phyloP scores from a whole-genome alignment of 2,888 invertebrate genomes.

The Zootermopsis nevadensis region DNA sequence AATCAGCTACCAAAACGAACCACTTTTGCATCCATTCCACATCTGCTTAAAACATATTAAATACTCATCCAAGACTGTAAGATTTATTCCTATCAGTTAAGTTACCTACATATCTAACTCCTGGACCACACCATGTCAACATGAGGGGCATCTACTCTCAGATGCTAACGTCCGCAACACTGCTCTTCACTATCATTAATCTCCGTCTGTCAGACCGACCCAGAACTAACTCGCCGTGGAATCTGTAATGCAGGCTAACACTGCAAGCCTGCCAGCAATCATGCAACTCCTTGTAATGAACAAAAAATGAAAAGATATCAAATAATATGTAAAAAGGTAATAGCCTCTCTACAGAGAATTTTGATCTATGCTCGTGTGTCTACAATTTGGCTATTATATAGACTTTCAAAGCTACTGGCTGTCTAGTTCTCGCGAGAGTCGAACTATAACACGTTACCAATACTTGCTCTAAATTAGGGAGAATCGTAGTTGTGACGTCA shows the following conservation, averaged over 20 bases:
- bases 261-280: background rate
- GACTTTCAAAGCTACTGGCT: background rate
- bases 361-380: background rate
- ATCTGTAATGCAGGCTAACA: conserved; percentile 43
- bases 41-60: no score
- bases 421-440: background rate
- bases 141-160: background rate
- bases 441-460: background rate
- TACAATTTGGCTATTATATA: background rate
- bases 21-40: no score
- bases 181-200: conserved; percentile 12
- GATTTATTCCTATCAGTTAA: no score
- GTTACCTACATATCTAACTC: background rate
- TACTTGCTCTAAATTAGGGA: conserved; percentile 8
- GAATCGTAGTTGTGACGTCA: background rate
- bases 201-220: conserved; percentile 24
- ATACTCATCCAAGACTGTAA: no score
- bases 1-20: no score
- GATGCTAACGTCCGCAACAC: conserved; percentile 6
- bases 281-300: conserved; percentile 31
- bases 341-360: background rate
- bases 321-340: conserved; percentile 10
- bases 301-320: background rate
- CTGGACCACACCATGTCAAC: background rate
- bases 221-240: conserved; percentile 44